Base-by-base conservation (phyloP, 1,140 invertebrate species). In the Pseudomyrmex flavicornis region DNA sequence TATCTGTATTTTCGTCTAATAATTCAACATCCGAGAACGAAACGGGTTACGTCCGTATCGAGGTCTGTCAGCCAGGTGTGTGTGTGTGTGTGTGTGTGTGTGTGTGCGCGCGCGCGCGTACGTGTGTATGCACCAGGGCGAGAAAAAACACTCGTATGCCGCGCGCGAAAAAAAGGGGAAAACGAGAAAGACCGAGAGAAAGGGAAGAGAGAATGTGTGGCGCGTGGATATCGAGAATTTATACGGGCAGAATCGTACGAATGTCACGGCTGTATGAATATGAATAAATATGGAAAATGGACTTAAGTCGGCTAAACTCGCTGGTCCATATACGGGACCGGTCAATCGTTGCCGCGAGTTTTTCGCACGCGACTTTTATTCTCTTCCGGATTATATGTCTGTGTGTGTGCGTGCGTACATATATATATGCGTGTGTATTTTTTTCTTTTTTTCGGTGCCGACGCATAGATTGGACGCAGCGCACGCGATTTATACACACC, bases 251-350 rank as follows among this genome's bases (percentile, higher is more conserved):
- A 35, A 62, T 75, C 44, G 72, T 15, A 35, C 4, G 61, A 66
- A 70, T 80, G 66, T 80, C 76, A 80, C 48, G 54, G 76, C 20
- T 70, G 44, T 70, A 72, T 80, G 76, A 80, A 80, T 72, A 80
- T 79, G 65, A 79, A 79, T 80, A 80, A 72, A 80, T 80, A 80
- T 72, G 76, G 76, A 80, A 26, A 80, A 80, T 80, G 54, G 76
- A 80, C 66, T 80, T 80, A 80, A 80, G 76, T 80, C 76, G 76
- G 44, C 76, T 72, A 48, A 80, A 70, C 20, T 66, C 46, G 76
- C 54, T 72, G 66, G 66, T 66, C 76, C 76, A 80, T 80, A 80
- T 80, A 70, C 44, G 76, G 68, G 35, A 35, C 59, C 66, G 76
- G 76, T 80, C 76, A 80, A 80, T 80, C 76, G 76, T 56, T 48